Conservation (phyloP, 2,888 invertebrate genomes). For the Azorinus chamasolen region DNA sequence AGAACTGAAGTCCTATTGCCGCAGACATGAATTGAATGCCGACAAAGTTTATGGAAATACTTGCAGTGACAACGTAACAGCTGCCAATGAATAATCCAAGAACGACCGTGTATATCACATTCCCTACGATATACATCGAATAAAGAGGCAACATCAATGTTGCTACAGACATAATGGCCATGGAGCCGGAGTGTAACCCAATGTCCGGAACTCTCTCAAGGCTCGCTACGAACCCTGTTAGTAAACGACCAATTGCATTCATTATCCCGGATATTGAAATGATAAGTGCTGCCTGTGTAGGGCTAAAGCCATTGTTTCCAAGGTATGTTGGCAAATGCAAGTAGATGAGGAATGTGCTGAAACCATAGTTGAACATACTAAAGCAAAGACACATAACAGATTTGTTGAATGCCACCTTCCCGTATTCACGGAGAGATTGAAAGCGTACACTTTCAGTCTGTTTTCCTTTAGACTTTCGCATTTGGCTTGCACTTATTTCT, state of each 20-base stretch:
- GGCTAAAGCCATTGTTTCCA: constrained; percentile 34
- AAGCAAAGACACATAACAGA: constrained; percentile 38
- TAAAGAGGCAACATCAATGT: constrained; percentile 44
- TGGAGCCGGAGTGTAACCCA: constrained; percentile 36
- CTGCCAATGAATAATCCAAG: constrained; percentile 45
- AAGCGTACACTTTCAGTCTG: neutral
- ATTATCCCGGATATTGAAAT: constrained; percentile 38
- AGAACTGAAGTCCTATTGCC: constrained; percentile 50
- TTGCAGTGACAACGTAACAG: constrained; percentile 41
- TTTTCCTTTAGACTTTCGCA: constrained; percentile 11
- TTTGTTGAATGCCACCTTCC: constrained; percentile 27
- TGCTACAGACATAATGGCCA: constrained; percentile 33
- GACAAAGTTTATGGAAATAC: constrained; percentile 40
- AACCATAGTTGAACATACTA: constrained; percentile 38
- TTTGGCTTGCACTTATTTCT: constrained; percentile 26
- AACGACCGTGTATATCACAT: constrained; percentile 34
- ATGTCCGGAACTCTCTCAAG: constrained; percentile 28
- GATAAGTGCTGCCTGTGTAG: constrained; percentile 36
- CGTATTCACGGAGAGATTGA: constrained; percentile 12
- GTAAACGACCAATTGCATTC: constrained; percentile 28
- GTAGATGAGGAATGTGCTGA: constrained; percentile 38
- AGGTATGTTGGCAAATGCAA: constrained; percentile 42
- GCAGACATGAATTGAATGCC: constrained; percentile 53
- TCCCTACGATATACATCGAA: constrained; percentile 24
- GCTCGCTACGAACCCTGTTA: constrained; percentile 36